These are phyloP conservation scores for Tupiocoris notatus DNA, from an alignment of 2,888 invertebrate genomes.

Conservation along the genomic window DNA sequence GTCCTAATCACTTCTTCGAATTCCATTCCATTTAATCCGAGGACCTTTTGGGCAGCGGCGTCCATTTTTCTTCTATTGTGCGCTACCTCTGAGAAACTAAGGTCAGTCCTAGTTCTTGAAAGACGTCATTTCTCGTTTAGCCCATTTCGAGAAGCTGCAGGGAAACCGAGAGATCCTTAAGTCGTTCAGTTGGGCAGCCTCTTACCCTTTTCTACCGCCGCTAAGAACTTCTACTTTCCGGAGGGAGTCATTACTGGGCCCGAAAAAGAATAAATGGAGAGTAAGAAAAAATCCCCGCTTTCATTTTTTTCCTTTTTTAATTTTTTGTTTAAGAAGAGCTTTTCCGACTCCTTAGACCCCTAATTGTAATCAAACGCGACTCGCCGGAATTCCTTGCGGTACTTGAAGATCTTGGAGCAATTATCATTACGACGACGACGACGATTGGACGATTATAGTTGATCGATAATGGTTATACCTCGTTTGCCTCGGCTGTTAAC, in stretches of 20 bases:
- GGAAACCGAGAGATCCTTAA: too few relatives aligned
- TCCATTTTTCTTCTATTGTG: not conserved
- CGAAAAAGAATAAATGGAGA: not conserved
- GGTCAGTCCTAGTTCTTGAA: not conserved
- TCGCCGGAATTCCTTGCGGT: slow-evolving; percentile 1
- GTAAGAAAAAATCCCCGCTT: not conserved
- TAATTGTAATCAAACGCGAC: slow-evolving; percentile 22
- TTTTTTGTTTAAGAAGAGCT: not conserved
- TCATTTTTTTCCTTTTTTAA: not conserved
- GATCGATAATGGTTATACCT: slow-evolving; percentile 8
- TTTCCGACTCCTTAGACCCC: slow-evolving; percentile 2
- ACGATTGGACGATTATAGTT: slow-evolving; percentile 12
- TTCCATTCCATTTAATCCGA: too few relatives aligned
- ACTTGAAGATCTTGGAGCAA: slow-evolving; percentile 7
- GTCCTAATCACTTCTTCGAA: too few relatives aligned
- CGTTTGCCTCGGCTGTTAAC: not conserved
- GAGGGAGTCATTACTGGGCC: not conserved
- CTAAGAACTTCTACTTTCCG: not conserved
- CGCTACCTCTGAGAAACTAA: not conserved
- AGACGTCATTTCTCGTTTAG: not conserved
- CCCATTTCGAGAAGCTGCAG: not conserved
- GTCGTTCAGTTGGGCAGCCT: not conserved
- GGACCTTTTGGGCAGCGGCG: too few relatives aligned
- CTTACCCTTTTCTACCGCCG: not conserved
- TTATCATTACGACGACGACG: too few relatives aligned